Percentiles rank a stretch among this genome's conserved stretches.
These are phyloP conservation scores for Eupleurogrammus muticus DNA, from an alignment of 2,797 vertebrate genomes.

Conservation along the genomic window DNA sequence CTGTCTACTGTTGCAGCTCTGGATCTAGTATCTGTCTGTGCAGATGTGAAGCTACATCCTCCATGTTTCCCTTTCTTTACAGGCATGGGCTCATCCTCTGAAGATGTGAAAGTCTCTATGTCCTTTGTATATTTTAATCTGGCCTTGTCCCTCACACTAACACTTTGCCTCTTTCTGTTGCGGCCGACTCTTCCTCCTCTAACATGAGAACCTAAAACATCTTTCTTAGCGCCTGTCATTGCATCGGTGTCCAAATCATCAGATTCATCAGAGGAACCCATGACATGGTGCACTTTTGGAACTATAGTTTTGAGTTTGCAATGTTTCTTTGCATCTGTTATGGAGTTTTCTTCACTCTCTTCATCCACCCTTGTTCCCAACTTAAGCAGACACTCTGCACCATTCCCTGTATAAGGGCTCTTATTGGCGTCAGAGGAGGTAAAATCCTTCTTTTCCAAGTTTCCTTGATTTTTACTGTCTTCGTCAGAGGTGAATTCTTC, in stretches of 20 bases:
- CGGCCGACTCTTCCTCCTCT: background rate
- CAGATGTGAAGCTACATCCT: constrained; percentile 29
- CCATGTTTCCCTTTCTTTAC: constrained; percentile 48
- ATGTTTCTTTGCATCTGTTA: constrained; percentile 41
- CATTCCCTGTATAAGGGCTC: constrained; percentile 25
- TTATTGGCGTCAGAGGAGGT: constrained; percentile 21
- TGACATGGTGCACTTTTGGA: constrained; percentile 47
- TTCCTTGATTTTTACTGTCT: constrained; percentile 46
- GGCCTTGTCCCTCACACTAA: constrained; percentile 18
- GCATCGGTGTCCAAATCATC: constrained; percentile 85
- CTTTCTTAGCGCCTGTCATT: constrained; percentile 12
- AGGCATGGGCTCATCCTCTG: constrained; percentile 84
- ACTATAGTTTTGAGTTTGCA: constrained; percentile 45
- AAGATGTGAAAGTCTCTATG: constrained; percentile 87
- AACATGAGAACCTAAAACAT: constrained; percentile 1
- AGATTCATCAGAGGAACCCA: constrained; percentile 88
- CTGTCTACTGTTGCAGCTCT: background rate
- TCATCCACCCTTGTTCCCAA: constrained; percentile 35
- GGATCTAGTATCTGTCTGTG: constrained; percentile 7
- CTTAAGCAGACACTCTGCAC: background rate
- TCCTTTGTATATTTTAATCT: constrained; percentile 70
- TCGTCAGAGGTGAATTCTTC: constrained; percentile 63
- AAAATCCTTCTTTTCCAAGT: constrained; percentile 25
- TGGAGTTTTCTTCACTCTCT: constrained; percentile 39
- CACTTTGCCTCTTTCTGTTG: constrained; percentile 34